Conservation (phyloP, 92 coral and sea anemone species). For the Epizoanthus ramosus region DNA sequence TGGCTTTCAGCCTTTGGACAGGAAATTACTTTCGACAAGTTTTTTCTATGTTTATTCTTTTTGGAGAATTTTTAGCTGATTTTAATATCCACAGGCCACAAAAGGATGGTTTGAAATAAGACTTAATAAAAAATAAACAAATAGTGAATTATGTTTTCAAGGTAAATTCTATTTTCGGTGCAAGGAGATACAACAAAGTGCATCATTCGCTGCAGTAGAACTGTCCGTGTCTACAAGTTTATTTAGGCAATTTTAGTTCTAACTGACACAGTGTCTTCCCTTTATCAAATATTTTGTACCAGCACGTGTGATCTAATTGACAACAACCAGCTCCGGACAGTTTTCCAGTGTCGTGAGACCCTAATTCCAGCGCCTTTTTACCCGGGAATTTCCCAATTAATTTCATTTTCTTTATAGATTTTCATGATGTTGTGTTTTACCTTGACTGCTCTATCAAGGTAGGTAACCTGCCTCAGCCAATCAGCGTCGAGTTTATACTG, state of each 20-base stretch:
- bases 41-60: background rate
- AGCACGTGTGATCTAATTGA: too few species aligned
- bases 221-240: background rate
- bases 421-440: constrained; percentile 16
- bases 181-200: background rate
- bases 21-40: constrained; percentile 18
- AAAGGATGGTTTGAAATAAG: background rate
- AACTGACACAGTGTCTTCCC: too few species aligned
- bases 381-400: constrained; percentile 29
- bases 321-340: background rate
- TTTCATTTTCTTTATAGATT: background rate
- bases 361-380: background rate
- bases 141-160: background rate
- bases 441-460: constrained; percentile 17
- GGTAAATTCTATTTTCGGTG: background rate
- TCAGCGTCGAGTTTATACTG: constrained; percentile 52
- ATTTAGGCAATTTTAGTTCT: background rate
- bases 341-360: background rate
- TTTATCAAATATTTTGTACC: too few species aligned
- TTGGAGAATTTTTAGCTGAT: background rate
- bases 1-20: background rate
- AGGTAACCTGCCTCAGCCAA: constrained; percentile 55
- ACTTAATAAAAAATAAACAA: constrained; percentile 9
- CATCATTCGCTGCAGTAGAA: background rate
- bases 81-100: background rate